phyloP scores from a whole-genome alignment of 2,113 vertebrate genomes.

The Tragelaphus imberbis region DNA sequence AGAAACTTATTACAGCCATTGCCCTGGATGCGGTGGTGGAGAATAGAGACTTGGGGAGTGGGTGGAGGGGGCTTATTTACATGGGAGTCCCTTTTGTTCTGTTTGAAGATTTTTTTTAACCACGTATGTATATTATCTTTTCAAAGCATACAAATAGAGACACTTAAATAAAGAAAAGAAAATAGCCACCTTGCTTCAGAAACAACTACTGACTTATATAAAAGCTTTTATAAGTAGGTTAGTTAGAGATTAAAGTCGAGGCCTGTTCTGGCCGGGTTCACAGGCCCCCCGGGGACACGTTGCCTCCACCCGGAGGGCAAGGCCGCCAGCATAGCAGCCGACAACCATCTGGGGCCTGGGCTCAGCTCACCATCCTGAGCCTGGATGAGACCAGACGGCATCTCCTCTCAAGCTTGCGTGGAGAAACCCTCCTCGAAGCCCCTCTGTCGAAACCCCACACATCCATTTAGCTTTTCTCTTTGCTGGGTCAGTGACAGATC shows the following conservation, averaged over 20 bases:
- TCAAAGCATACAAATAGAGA: constrained; percentile 13
- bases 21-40: background rate
- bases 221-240: constrained; percentile 26
- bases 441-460: background rate
- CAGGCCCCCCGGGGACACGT: background rate
- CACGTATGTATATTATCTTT: background rate
- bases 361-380: background rate
- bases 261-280: background rate
- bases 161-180: constrained; percentile 12
- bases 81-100: background rate
- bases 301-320: rapidly evolving
- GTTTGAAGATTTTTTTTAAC: background rate
- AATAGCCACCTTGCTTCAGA: background rate
- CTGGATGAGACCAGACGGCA: background rate
- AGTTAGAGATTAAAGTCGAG: constrained; percentile 36
- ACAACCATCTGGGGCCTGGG: background rate
- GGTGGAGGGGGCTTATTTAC: background rate
- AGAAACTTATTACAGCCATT: background rate
- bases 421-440: background rate
- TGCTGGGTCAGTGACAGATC: constrained; percentile 79
- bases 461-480: constrained; percentile 61
- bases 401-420: background rate
- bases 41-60: background rate
- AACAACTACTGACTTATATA: background rate
- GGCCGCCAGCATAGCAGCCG: background rate